Base-by-base conservation (phyloP, 1,140 invertebrate species). In the Brachionus plicatilis region DNA sequence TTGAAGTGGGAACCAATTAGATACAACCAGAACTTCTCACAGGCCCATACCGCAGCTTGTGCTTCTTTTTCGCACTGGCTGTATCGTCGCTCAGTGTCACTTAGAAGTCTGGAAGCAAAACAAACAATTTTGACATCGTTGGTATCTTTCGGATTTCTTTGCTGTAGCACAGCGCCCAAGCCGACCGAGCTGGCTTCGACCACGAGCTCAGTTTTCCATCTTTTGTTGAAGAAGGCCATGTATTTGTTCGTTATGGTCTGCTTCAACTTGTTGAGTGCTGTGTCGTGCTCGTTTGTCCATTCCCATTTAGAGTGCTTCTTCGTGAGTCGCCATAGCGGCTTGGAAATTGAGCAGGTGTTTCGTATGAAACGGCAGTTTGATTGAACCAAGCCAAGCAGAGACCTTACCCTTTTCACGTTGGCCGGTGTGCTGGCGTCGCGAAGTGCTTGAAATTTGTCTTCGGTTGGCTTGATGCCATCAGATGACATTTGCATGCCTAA, bases 151-250 rank as follows among this genome's bases (percentile, higher is more conserved):
- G 27, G 27, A 29, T 29, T 29, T 29, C 27, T 29, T 29, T 29
- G 27, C 27, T 29, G 27, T 29, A 29, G 37, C 1, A 92, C 89
- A 1, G 89, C 90, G n/a, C 90, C 90, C 4, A 91, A 20, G 0
- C 89, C 90, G 65, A 86, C 86, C 5, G 87, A 85, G 27, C 86
- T 88, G 12, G 90, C 85, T 45, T 85, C 84, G 6, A 75, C 70
- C 8, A 45, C 27, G 0, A 75, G 6, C 27, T 75, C 43, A n/a
- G 70, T 45, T 12, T 37, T 20, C 70, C 70, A 75, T 24, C 1
- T 6, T 24, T 37, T 37, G 29, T 75, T 75, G 70, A 75, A 75
- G 27, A 12, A 75, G n/a, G 56, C 56, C 56, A 60, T 60, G n/a
- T 60, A 27, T 17, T 60, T 27, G 24, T 27, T 60, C n/a, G 56